Base-by-base conservation (phyloP, 2,888 invertebrate genomes). In the Hydraecia micacea region DNA sequence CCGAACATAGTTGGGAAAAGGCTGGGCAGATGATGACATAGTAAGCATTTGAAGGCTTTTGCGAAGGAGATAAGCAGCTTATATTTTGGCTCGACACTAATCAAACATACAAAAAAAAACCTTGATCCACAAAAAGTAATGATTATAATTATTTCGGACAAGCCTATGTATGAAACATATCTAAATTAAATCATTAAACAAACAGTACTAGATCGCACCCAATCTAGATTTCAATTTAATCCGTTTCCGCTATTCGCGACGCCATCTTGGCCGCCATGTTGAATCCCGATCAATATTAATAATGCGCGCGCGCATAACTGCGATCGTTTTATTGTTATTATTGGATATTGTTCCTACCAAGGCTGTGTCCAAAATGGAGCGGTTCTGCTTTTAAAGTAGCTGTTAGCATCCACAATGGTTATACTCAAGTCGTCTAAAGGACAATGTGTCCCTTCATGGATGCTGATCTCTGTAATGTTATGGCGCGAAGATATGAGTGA, bases 321-420 rank as follows among this genome's bases (percentile, higher is more conserved):
- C 90, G 90, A 86, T 90, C 90, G 81, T 93, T 95, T 93, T 95
- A 95, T 95, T 95, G 95, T 95, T 95, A 94, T 95, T 96, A 96
- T 96, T 95, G 96, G 94, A 96, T 94, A 96, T 96, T 96, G 96
- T 96, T 95, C 93, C 91, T 81, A 81, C 88, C 93, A 95, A 95
- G 95, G 96, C 91, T 93, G 91, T 73, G 83, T 91, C 95, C 84
- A 91, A 94, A 94, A 95, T 93, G 95, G 96, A 90, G 89, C 87
- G 90, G 93, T 92, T 93, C 91, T 88, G 91, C 93, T 87, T 92
- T 92, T 93, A 94, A 86, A 91, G 91, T 89, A 88, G 90, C 78
- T 87, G 88, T 90, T 90, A 90, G 85, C 84, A 87, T 86, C 90
- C 84, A 89, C 84, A 88, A 91, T 89, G 90, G 89, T 80, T 89